Evolutionary conservation across 2,888 invertebrate genomes (phyloP), one percentile per base, ranked within the genome.

Genomic region (Drosophila mimetica): DNA sequence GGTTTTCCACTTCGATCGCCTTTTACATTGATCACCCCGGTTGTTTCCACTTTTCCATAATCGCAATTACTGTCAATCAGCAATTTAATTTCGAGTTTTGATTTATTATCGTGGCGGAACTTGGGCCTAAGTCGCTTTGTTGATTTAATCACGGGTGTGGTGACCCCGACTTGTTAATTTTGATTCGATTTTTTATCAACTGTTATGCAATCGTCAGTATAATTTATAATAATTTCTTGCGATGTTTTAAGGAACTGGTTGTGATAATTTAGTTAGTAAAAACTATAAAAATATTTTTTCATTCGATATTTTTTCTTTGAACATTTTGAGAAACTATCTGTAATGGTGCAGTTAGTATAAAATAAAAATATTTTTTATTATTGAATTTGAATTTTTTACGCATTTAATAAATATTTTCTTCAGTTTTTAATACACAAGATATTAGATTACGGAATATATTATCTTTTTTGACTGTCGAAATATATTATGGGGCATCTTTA

Each of bases 51-150:
- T 63, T 61, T 50, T 58, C 41, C 61, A 50, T 34, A 41, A 63
- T 41, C 61, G 61, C 61, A 63, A 63, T 61, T 63, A 61, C 41
- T 50, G 63, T 61, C 61, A 41, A 61, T 63, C 50, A 61, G 34
- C 39, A 20, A 63, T 16, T 63, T 61, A 50, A 61, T 61, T 25
- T 50, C 61, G 9, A 60, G 39, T 61, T 60, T 60, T 48, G 61
- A 60, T 63, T 60, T 60, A 50, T 47, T 58, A 59, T 46, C 39
- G 18, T 6, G 11, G 9, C 59, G 59, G 37, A 37, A 54, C 34
- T 16, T 30, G 22, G 22, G 53, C 46, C 46, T 32, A 20, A 54
- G 46, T 20, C 55, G 18, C n/a, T 55, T 36, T 7, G 54, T 48
- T 25, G 57, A 55, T 34, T 44, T 22, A 28, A 18, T 28, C 55